Evolutionary conservation across 1,140 invertebrate species (phyloP), one percentile per base, ranked within the genome.

Genomic region (Sitobion miscanthi): DNA sequence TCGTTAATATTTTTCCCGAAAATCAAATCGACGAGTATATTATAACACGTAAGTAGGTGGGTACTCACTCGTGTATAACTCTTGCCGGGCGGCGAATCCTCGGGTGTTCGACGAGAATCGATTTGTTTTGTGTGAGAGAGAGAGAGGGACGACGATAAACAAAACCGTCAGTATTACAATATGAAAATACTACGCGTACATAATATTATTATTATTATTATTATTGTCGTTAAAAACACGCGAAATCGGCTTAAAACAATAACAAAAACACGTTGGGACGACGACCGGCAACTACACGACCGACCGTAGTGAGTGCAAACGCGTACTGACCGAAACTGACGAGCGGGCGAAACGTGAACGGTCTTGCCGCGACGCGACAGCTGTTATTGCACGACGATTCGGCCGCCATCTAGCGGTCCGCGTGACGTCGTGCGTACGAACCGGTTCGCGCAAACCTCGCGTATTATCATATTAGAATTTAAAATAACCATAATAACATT

Each of bases 371-470:
- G 23, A 57, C 52, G 88, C 35, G 35, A 35, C 88, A 89, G 88
- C 88, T 89, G 88, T 89, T 89, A 25, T 42, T 35, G 25, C 54
- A 57, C 23, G 62, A 35, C 52, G 88, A 23, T 57, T 89, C 14
- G 17, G 20, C 9, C 52, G 88, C 88, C 88, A 89, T 89, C 88
- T 89, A 57, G 88, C n/a, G n/a, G 87, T 47, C 21, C 47, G 45
- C 2, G 42, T 45, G 30, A 17, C 2, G 30, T 4, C 83, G 8
- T 6, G 6, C 4, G n/a, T 17, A 77, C 30, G n/a, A 77, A 77
- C 38, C 21, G 83, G 83, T 85, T 77, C n/a, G 62, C 83, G 3
- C 38, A 38, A 11, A 6, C 38, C 35, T 38, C 23, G 3, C 2
- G 8, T 25, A 42, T 25, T 14, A 47, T 30, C 38, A 38, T 85